Conservation (phyloP, 2,113 vertebrate genomes). For the Catharus fuscescens region DNA sequence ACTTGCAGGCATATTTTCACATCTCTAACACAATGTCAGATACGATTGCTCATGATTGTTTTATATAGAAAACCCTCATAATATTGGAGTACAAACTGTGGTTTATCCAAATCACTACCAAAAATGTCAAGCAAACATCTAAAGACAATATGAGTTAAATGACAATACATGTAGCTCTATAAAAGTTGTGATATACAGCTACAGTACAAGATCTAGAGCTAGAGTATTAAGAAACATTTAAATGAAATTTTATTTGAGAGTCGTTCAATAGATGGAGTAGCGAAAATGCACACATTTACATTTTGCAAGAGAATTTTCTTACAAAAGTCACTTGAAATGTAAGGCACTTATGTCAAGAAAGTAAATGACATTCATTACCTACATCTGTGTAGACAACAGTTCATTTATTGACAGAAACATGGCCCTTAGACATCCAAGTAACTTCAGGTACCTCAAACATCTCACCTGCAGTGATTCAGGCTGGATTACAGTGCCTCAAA, state of each 20-base stretch:
- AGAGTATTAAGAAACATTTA: background rate
- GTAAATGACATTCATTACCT: background rate
- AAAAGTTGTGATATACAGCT: background rate
- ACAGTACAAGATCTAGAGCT: background rate
- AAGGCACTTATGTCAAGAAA: background rate
- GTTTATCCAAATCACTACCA: background rate
- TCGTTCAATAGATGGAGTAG: background rate
- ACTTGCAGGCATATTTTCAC: background rate
- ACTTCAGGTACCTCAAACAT: background rate
- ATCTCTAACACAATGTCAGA: background rate
- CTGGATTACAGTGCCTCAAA: background rate
- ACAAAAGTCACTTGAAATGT: background rate
- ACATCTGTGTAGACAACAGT: rapidly evolving
- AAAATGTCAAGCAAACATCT: background rate
- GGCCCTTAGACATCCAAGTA: background rate
- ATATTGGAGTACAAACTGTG: background rate
- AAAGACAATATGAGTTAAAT: background rate
- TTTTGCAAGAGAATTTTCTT: background rate
- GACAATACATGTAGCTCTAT: background rate
- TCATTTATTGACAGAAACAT: background rate
- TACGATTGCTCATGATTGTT: background rate
- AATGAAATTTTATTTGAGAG: background rate
- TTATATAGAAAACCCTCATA: background rate
- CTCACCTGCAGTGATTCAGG: background rate
- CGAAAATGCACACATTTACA: background rate